Evolutionary conservation across 2,888 invertebrate species (phyloP), one percentile per base, ranked within the genome.

Genomic region (Meandrusa payeni): DNA sequence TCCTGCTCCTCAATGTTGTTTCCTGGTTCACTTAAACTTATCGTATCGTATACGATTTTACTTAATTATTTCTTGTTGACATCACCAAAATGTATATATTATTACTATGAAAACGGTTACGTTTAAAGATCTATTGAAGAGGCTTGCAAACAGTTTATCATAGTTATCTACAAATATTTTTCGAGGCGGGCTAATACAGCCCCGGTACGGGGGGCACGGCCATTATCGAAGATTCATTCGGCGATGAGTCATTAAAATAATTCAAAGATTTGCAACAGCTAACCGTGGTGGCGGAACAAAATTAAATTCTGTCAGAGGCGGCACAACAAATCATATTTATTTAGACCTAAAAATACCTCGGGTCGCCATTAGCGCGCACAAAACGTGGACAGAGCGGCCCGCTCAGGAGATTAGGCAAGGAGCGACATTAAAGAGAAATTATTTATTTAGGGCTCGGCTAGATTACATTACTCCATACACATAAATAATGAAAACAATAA

Each of bases 401-500:
- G 78, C 72, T 69, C 76, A 67, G 76, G 85, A 86, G 87, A 87
- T 87, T 87, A 87, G 80, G 83, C 83, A 86, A 86, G 85, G 77
- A 83, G 81, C 70, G 85, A 86, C 86, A 85, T 86, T 87, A 85
- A 83, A 87, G 81, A 74, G 76, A 78, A 86, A 87, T 86, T 86
- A 87, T 87, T 87, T 87, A 87, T 87, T 86, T 85, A 86, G 86
- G 86, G 69, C 76, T 73, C 76, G 69, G 78, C 86, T 86, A 87
- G 87, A 86, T 86, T 87, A 87, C 82, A 86, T 86, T 86, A 86
- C 86, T 85, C 81, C 86, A 86, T 86, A 86, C 81, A 85, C 86
- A 87, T 87, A 86, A 86, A 86, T 87, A 87, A 86, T 77, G 76
- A 85, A 88, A 86, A 86, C 86, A 88, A 86, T 88, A 87, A 87